Percentiles rank a stretch among this genome's conserved stretches.
These are phyloP conservation scores for Saguinus imperator DNA, from an alignment of 2,113 vertebrate genomes.

Conservation along the genomic window DNA sequence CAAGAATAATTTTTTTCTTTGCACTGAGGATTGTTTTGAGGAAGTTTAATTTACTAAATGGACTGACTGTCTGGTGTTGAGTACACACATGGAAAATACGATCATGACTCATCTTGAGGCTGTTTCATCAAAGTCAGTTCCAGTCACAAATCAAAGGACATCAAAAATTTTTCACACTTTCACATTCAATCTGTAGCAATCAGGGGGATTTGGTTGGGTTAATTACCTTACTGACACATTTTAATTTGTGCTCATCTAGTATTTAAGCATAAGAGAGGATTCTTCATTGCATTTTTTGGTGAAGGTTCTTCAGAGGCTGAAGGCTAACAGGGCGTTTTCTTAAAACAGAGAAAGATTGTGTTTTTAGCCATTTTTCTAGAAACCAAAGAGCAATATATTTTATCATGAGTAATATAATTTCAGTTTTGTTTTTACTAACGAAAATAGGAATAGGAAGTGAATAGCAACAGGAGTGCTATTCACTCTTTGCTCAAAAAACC, in stretches of 20 bases:
- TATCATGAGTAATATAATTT: background rate
- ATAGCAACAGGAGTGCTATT: background rate
- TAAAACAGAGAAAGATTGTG: background rate
- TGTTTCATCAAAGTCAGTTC: conserved; percentile 28
- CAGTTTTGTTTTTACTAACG: conserved; percentile 30
- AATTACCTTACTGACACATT: background rate
- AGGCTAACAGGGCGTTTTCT: background rate
- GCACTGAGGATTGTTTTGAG: background rate
- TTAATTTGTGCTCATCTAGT: background rate
- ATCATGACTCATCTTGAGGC: background rate
- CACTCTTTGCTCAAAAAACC: background rate
- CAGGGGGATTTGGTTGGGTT: background rate
- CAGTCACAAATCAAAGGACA: background rate
- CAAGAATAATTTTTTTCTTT: background rate
- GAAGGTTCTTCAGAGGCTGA: background rate
- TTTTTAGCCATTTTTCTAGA: conserved; percentile 41
- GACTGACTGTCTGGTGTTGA: background rate
- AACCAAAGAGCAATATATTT: background rate
- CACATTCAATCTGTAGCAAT: conserved; percentile 15
- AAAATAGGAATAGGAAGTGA: background rate
- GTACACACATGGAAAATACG: background rate
- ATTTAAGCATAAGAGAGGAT: background rate
- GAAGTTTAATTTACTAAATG: background rate
- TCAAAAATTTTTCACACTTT: background rate
- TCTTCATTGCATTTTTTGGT: background rate